phyloP scores from a whole-genome alignment of 2,113 vertebrate species.

The Nesogale talazaci region DNA sequence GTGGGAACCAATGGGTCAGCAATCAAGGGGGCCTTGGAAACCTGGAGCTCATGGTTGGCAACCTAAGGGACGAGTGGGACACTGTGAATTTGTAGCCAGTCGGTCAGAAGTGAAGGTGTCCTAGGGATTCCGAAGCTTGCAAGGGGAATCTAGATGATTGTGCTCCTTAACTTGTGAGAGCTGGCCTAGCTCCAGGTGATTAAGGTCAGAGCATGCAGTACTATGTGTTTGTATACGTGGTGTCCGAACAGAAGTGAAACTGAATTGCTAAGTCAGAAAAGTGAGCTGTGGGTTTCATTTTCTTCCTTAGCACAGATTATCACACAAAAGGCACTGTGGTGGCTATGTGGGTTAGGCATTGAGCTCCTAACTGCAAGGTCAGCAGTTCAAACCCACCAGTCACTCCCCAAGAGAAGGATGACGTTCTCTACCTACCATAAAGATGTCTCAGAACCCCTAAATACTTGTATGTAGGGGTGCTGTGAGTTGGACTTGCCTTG shows the following conservation, averaged over 20 bases:
- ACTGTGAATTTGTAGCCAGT: background rate
- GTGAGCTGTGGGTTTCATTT: background rate
- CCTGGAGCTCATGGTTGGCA: background rate
- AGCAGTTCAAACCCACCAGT: too few species aligned
- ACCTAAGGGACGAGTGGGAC: background rate
- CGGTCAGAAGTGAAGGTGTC: background rate
- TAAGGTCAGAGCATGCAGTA: too few species aligned
- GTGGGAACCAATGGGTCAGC: background rate
- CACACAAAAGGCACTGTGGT: too few species aligned
- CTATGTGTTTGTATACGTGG: background rate
- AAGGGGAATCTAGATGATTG: background rate
- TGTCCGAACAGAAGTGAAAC: background rate
- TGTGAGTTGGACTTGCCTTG: too few species aligned
- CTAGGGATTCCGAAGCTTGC: background rate
- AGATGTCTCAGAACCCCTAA: too few species aligned
- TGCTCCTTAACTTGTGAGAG: background rate
- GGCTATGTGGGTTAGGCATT: too few species aligned
- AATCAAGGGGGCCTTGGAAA: background rate
- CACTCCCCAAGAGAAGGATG: too few species aligned
- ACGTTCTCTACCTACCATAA: too few species aligned
- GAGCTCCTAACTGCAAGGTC: too few species aligned
- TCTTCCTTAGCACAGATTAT: background rate
- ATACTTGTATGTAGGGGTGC: too few species aligned
- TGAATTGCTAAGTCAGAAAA: background rate
- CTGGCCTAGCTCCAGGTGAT: too few species aligned